These are phyloP conservation scores for Erpornis zantholeuca DNA, from an alignment of 2,113 vertebrate species.

Conservation along the genomic window DNA sequence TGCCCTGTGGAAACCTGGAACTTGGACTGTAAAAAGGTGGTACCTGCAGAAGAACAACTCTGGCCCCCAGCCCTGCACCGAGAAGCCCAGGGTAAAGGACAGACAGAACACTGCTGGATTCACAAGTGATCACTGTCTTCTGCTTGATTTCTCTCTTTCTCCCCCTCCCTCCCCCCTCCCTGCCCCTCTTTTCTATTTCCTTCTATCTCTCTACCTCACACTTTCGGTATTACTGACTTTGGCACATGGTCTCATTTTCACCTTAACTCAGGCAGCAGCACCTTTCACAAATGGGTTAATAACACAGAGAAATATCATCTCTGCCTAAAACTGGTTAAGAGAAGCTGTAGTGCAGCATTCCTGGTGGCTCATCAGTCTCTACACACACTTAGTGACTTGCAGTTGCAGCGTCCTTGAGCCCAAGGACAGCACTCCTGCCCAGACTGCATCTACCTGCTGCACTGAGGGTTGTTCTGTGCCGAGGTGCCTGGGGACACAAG, in stretches of 20 bases:
- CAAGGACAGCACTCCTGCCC: background rate
- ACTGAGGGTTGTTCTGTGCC: fast-evolving
- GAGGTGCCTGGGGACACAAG: fast-evolving
- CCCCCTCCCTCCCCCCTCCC: no score
- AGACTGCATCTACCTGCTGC: background rate
- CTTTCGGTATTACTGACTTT: background rate
- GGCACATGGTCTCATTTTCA: fast-evolving
- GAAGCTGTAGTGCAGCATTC: background rate
- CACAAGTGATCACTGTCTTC: no score
- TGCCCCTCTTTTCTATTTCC: background rate
- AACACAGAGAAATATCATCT: background rate
- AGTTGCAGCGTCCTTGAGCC: background rate
- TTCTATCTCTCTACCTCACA: background rate
- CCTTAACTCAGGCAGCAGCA: background rate
- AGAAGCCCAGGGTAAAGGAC: background rate
- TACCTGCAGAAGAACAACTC: background rate
- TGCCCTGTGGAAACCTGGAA: background rate
- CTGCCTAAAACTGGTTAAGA: background rate
- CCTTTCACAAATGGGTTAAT: background rate
- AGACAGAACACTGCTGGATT: background rate
- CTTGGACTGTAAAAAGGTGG: background rate
- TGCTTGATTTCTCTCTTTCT: background rate
- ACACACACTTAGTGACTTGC: background rate
- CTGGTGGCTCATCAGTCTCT: background rate
- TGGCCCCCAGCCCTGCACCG: fast-evolving